phyloP scores from a whole-genome alignment of 2,113 vertebrate species.

The Amia ocellicauda region DNA sequence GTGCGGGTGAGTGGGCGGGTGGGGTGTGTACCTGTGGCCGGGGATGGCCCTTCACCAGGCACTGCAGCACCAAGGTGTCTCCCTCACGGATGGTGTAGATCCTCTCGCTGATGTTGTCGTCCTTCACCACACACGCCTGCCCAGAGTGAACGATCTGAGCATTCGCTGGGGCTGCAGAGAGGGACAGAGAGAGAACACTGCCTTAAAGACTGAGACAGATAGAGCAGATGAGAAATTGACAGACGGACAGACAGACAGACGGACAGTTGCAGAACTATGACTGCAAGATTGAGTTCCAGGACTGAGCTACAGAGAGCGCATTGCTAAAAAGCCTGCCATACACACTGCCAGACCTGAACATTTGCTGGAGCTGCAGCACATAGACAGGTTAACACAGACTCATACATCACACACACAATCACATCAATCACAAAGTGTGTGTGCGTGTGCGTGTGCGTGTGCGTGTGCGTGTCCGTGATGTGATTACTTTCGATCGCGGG shows the following conservation, averaged over 20 bases:
- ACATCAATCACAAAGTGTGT: no score
- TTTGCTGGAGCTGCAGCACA: no score
- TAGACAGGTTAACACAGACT: no score
- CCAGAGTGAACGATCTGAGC: slow-evolving; percentile 95
- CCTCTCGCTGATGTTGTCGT: slow-evolving; percentile 93
- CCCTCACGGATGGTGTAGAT: slow-evolving; percentile 97
- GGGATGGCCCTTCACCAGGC: slow-evolving; percentile 92
- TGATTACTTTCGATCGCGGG: slow-evolving; percentile 30
- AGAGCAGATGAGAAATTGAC: not conserved
- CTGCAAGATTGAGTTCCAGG: no score
- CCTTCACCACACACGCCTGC: slow-evolving; percentile 93
- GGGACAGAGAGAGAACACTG: not conserved
- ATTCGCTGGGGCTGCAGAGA: slow-evolving; percentile 81
- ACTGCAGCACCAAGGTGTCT: slow-evolving; percentile 87
- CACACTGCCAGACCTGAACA: no score
- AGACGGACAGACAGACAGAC: no score
- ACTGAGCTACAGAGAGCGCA: no score
- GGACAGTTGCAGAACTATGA: no score
- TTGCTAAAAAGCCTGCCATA: no score
- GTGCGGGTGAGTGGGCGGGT: not conserved
- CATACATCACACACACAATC: no score
- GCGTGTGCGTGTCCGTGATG: no score
- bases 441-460: no score
- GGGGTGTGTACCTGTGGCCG: slow-evolving; percentile 81
- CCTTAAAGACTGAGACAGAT: not conserved